Evolutionary conservation across 2,113 vertebrate species (phyloP), one percentile per base, ranked within the genome.

Genomic region (Strigops habroptila): DNA sequence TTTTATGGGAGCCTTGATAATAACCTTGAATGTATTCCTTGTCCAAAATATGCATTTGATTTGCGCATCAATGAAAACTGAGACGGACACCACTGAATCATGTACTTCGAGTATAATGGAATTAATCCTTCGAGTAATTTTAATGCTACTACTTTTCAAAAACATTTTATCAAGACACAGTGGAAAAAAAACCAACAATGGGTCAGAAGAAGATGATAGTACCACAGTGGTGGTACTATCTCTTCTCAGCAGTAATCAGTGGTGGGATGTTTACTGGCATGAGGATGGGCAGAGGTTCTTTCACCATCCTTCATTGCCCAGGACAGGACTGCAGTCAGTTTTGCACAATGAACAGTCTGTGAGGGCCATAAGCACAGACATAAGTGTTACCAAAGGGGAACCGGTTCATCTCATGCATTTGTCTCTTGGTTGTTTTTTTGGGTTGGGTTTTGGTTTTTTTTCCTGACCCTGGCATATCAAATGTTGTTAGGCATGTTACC

Each of bases 141-240:
- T 1, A 10, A 37, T 1, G 9, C 46, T 78, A 67, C 71, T 89
- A 67, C n/a, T 67, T 82, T 71, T 62, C 3, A 68, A 74, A 88
- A 90, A 71, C 24, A 13, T 77, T 95, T 74, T 65, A 39, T 52
- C 10, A 14, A 64, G 44, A 25, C 3, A 4, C 17, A 25, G 5
- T 6, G 5, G 3, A 7, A 3, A 49, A 63, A 35, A 55, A 18
- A 22, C 1, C 59, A 68, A 10, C 9, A 10, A 28, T 11, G 0
- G 3, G 10, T 67, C 17, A n/a, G 63, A 63, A 68, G 39, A 53
- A 55, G 35, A 10, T 37, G 14, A 11, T 16, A 23, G 25, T 30
- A 52, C 12, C 31, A 48, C 39, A 64, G 23, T 7, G 1, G 27
- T 53, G 22, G 2, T 23, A n/a, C n/a, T n/a, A n/a, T 7, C 12